phyloP scores from a whole-genome alignment of 1,140 invertebrate genomes.

The Aphelinus atriplicis region DNA sequence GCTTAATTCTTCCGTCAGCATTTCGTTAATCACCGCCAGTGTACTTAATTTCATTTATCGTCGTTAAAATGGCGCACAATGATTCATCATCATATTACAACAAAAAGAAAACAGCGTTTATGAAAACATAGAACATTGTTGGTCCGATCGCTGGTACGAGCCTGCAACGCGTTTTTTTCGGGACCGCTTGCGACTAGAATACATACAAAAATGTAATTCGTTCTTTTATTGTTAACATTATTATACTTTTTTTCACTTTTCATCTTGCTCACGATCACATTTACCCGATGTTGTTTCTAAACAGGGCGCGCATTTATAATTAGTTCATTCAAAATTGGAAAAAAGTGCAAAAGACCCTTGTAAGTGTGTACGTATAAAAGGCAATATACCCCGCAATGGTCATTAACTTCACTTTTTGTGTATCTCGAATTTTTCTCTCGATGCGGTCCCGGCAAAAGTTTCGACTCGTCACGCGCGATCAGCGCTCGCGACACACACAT shows the following conservation, averaged over 20 bases:
- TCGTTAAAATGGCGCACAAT: conserved; percentile 32
- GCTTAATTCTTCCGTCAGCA: conserved; percentile 22
- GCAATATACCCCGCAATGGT: conserved; percentile 12
- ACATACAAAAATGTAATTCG: conserved; percentile 34
- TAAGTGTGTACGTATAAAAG: conserved; percentile 16
- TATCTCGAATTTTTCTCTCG: conserved; percentile 25
- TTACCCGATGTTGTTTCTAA: neutral
- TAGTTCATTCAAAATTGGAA: conserved; percentile 34
- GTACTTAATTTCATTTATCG: conserved; percentile 9
- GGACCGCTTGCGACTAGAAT: conserved; percentile 49
- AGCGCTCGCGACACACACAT: conserved; percentile 33
- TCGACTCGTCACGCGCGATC: conserved; percentile 39
- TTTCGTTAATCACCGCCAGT: conserved; percentile 27
- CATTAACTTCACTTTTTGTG: neutral
- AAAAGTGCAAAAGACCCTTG: conserved; percentile 38
- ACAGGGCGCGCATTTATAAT: neutral
- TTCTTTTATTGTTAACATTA: conserved; percentile 31
- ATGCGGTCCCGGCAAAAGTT: conserved; percentile 33
- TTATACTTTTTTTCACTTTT: conserved; percentile 16
- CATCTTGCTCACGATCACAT: neutral
- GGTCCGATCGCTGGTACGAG: conserved; percentile 37
- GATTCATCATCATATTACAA: conserved; percentile 29
- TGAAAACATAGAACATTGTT: conserved; percentile 33
- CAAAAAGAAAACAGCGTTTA: conserved; percentile 32
- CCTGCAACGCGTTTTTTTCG: conserved; percentile 29